These are phyloP conservation scores for Rhinolophus ferrumequinum DNA, from an alignment of 2,113 vertebrate species.

Conservation along the genomic window DNA sequence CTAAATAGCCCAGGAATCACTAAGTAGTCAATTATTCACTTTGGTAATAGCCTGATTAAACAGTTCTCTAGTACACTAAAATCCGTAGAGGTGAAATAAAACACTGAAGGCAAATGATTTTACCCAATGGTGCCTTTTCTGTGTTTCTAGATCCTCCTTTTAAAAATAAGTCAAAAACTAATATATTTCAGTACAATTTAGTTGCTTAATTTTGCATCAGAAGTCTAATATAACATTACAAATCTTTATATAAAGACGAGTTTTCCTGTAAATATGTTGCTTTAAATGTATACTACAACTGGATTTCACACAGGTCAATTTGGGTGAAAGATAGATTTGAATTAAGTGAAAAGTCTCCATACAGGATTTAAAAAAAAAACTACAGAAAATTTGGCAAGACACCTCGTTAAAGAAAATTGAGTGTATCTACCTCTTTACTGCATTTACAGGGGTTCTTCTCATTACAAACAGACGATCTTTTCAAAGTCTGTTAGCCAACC, in stretches of 20 bases:
- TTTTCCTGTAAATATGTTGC: not conserved
- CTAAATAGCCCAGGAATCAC: conserved; percentile 49
- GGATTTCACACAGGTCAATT: not conserved
- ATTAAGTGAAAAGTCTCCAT: not conserved
- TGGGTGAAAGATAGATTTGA: not conserved
- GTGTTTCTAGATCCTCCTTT: not conserved
- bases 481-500: not conserved
- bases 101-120: conserved; percentile 52
- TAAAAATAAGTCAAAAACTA: conserved; percentile 3
- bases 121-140: conserved; percentile 49
- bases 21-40: conserved; percentile 36
- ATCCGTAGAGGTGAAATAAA: conserved; percentile 51
- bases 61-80: conserved; percentile 53
- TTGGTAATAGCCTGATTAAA: conserved; percentile 55
- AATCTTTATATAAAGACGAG: not conserved
- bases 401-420: not conserved
- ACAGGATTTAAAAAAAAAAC: not conserved
- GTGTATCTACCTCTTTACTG: not conserved
- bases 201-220: not conserved
- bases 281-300: conserved; percentile 11
- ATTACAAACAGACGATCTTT: not conserved
- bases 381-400: not conserved
- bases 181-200: not conserved
- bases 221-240: not conserved
- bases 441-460: not conserved